phyloP scores from a whole-genome alignment of 1,140 invertebrate genomes.

The Dreissena polymorpha region DNA sequence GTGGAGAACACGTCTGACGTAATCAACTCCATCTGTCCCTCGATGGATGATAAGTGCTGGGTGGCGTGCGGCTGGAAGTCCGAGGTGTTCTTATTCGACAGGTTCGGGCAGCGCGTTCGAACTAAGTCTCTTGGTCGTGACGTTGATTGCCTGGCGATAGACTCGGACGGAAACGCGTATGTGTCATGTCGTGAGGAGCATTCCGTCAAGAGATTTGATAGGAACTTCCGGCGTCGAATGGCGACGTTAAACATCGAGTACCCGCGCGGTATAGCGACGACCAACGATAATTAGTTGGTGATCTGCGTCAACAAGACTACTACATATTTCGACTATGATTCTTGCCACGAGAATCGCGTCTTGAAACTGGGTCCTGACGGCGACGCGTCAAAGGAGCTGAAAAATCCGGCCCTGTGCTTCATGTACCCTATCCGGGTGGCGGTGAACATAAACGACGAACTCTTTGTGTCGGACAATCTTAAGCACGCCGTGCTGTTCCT shows the following conservation, averaged over 20 bases:
- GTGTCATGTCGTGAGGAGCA: slow-evolving; percentile 58
- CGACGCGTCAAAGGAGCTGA: slow-evolving; percentile 48
- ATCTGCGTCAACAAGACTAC: slow-evolving; percentile 53
- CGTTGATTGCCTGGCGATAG: slow-evolving; percentile 55
- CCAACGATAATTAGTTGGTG: slow-evolving; percentile 43
- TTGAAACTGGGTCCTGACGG: slow-evolving; percentile 52
- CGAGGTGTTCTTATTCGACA: slow-evolving; percentile 42
- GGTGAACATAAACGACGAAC: slow-evolving; percentile 55
- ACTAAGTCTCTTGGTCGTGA: slow-evolving; percentile 50
- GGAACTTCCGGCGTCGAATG: slow-evolving; percentile 54
- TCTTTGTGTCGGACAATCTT: slow-evolving; percentile 63
- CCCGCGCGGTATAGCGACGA: slow-evolving; percentile 52
- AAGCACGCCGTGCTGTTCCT: slow-evolving; percentile 58
- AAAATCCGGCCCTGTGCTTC: slow-evolving; percentile 52
- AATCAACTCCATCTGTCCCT: slow-evolving; percentile 58
- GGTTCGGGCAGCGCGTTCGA: slow-evolving; percentile 30
- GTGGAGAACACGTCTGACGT: slow-evolving; percentile 56
- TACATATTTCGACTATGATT: slow-evolving; percentile 58
- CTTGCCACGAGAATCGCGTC: slow-evolving; percentile 52
- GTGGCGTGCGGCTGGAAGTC: slow-evolving; percentile 57
- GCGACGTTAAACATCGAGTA: slow-evolving; percentile 50
- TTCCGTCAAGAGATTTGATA: slow-evolving; percentile 52
- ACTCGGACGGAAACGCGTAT: slow-evolving; percentile 51
- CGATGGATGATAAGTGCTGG: slow-evolving; percentile 53
- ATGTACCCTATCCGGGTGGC: slow-evolving; percentile 60